Evolutionary conservation across 2,797 vertebrate genomes (phyloP).

Genomic region (Phoeniculus purpureus): DNA sequence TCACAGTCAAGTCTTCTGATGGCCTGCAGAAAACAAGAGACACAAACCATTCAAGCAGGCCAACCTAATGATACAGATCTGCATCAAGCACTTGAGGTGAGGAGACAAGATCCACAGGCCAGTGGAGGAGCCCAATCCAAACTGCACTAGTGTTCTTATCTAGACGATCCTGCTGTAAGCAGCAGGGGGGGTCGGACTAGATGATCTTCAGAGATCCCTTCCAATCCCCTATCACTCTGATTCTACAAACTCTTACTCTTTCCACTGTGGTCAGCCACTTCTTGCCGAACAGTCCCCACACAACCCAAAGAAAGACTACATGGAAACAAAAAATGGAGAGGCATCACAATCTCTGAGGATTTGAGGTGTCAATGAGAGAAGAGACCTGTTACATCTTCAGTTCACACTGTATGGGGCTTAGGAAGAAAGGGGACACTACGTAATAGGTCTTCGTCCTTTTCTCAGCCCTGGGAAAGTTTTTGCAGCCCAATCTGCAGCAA

Average conservation of each 20-base stretch:
- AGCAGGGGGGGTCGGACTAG: too few species aligned
- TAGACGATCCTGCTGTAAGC: too few species aligned
- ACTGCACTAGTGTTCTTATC: background rate
- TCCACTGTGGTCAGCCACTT: background rate
- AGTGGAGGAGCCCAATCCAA: background rate
- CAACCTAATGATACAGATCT: background rate
- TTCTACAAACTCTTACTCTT: background rate
- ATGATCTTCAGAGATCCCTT: too few species aligned
- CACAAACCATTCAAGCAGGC: background rate
- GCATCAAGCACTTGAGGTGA: background rate
- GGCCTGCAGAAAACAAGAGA: constrained; percentile 75
- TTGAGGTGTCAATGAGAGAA: background rate
- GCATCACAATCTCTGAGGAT: background rate
- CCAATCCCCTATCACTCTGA: too few species aligned
- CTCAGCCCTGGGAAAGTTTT: background rate
- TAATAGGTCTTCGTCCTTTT: background rate
- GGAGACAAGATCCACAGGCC: background rate
- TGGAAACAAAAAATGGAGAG: background rate
- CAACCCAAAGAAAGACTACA: background rate
- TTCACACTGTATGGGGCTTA: background rate
- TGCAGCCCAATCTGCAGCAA: background rate
- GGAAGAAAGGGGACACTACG: background rate
- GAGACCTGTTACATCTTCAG: background rate
- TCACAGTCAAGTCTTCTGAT: constrained; percentile 87
- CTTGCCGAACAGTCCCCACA: background rate